These are phyloP conservation scores for Sander vitreus DNA, from an alignment of 2,113 vertebrate species.

Conservation along the genomic window DNA sequence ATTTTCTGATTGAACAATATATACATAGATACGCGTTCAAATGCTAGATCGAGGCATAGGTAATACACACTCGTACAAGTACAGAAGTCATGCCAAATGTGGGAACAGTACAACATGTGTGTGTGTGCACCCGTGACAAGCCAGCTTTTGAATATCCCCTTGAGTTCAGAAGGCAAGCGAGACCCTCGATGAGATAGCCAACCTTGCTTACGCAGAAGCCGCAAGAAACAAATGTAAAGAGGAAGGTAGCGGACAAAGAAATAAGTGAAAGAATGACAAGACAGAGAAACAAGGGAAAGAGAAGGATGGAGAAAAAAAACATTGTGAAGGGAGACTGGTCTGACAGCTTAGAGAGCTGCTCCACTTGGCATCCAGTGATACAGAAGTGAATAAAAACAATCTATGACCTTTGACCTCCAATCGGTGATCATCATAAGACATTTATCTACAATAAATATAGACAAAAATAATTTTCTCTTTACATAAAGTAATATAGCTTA, in stretches of 20 bases:
- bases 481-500: neutral
- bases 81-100: neutral
- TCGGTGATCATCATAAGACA: neutral
- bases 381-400: neutral
- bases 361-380: slow-evolving; percentile 5
- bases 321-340: slow-evolving; percentile 12
- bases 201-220: neutral
- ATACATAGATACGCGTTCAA: neutral
- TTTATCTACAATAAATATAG: neutral
- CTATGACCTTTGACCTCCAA: neutral
- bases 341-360: slow-evolving; percentile 37
- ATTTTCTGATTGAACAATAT: neutral
- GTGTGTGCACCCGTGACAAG: slow-evolving; percentile 1
- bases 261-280: slow-evolving; percentile 12
- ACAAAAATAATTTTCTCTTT: neutral
- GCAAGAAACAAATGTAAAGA: slow-evolving; percentile 18
- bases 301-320: slow-evolving; percentile 3
- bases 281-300: slow-evolving; percentile 9
- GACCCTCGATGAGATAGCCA: slow-evolving; percentile 10
- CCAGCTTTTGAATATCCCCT: slow-evolving; percentile 41
- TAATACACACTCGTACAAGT: neutral
- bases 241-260: neutral
- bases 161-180: slow-evolving; percentile 21
- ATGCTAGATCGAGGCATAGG: neutral
- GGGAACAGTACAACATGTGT: neutral